Conservation (phyloP, 2,888 invertebrate species). For the Brachycybe producta region DNA sequence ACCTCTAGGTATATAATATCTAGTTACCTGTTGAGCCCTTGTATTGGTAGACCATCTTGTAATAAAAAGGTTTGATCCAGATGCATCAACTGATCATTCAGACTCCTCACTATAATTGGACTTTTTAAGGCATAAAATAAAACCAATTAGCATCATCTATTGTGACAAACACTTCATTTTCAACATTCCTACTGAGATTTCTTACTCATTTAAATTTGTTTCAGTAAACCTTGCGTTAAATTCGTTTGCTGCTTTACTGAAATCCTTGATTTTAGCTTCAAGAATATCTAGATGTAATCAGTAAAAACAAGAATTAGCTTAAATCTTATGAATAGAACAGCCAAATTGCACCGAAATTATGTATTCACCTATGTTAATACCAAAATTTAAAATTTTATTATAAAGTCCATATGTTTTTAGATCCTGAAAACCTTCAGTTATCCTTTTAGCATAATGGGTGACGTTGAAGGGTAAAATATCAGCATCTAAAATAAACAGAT, state of each 20-base stretch:
- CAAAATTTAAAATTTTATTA: background rate
- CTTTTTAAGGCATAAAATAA: no score
- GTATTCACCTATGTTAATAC: slow-evolving; percentile 3
- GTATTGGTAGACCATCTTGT: background rate
- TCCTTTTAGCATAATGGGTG: background rate
- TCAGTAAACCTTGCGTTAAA: background rate
- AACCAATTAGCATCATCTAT: no score
- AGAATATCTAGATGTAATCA: background rate
- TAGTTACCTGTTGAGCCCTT: slow-evolving; percentile 5
- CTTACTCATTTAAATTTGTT: background rate
- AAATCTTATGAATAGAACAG: no score
- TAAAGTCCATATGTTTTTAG: background rate
- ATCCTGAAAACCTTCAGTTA: background rate
- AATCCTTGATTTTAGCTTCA: background rate
- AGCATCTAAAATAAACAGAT: background rate
- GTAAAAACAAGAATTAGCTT: no score
- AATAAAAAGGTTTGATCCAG: slow-evolving; percentile 3
- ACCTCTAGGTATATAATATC: background rate
- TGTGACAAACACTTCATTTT: no score
- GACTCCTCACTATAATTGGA: background rate
- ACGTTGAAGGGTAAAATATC: slow-evolving; percentile 10
- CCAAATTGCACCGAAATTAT: no score
- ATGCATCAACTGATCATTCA: slow-evolving; percentile 7
- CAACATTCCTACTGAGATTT: no score
- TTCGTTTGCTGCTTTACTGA: background rate